Percentiles rank a stretch among this genome's conserved stretches.
These are phyloP conservation scores for Cephalopholis sonnerati DNA, from an alignment of 2,113 vertebrate genomes.

Conservation along the genomic window DNA sequence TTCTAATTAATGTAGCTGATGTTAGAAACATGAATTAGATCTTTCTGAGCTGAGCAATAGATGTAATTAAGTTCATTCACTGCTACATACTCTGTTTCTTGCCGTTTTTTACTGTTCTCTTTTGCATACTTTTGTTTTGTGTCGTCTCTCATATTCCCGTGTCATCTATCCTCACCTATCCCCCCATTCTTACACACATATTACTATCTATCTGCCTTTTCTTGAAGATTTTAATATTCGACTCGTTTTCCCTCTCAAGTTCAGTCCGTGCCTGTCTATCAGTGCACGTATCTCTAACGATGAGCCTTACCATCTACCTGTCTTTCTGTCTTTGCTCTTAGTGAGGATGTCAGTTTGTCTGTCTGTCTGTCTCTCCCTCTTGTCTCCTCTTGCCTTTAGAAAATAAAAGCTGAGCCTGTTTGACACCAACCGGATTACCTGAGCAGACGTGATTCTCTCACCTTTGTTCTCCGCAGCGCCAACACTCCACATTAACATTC, in stretches of 20 bases:
- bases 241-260: slow-evolving; percentile 41
- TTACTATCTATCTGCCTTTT: slow-evolving; percentile 28
- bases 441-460: slow-evolving; percentile 69
- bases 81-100: slow-evolving; percentile 21
- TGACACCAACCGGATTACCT: slow-evolving; percentile 77
- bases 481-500: slow-evolving; percentile 77
- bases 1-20: slow-evolving; percentile 79
- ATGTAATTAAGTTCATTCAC: slow-evolving; percentile 68
- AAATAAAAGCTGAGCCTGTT: slow-evolving; percentile 67
- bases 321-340: background rate
- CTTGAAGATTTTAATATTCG: slow-evolving; percentile 51
- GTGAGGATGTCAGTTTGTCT: slow-evolving; percentile 6
- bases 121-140: slow-evolving; percentile 50
- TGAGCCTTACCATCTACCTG: slow-evolving; percentile 35
- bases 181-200: slow-evolving; percentile 19
- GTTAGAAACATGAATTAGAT: slow-evolving; percentile 75
- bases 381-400: slow-evolving; percentile 58
- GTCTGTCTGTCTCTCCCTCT: slow-evolving; percentile 15
- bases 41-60: slow-evolving; percentile 62
- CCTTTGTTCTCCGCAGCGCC: slow-evolving; percentile 71
- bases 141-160: slow-evolving; percentile 25
- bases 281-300: slow-evolving; percentile 23
- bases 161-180: slow-evolving; percentile 32
- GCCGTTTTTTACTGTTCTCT: slow-evolving; percentile 21
- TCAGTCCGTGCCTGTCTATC: background rate